These are phyloP conservation scores for Drosophila fungiperda DNA, from an alignment of 2,888 invertebrate genomes.

Conservation along the genomic window DNA sequence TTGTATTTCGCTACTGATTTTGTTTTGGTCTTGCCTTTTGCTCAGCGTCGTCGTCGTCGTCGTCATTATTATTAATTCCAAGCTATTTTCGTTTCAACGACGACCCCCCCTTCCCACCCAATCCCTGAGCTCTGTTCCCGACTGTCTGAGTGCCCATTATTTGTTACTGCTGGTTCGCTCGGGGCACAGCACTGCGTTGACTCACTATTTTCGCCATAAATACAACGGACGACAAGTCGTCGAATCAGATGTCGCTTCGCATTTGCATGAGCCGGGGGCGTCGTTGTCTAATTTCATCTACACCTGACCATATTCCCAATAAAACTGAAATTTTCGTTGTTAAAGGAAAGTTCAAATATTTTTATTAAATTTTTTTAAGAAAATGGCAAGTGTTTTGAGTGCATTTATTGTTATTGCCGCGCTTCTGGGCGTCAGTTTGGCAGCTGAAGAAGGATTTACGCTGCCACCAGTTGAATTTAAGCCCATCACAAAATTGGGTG, in stretches of 20 bases:
- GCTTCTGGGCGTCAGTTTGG: slow-evolving; percentile 29
- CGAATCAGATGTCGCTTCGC: slow-evolving; percentile 63
- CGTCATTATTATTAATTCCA: slow-evolving; percentile 48
- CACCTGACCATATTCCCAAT: slow-evolving; percentile 6
- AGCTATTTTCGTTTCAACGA: slow-evolving; percentile 57
- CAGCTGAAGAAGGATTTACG: slow-evolving; percentile 32
- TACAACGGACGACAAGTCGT: slow-evolving; percentile 51
- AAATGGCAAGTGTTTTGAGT: slow-evolving; percentile 42
- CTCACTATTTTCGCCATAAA: slow-evolving; percentile 70
- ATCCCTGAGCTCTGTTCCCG: slow-evolving; percentile 23
- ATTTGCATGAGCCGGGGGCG: slow-evolving; percentile 59
- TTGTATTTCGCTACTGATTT: slow-evolving; percentile 62
- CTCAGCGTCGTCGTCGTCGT: slow-evolving; percentile 20
- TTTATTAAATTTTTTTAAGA: not conserved
- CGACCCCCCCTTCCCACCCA: slow-evolving; percentile 21
- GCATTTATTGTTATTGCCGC: slow-evolving; percentile 30
- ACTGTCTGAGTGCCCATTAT: slow-evolving; percentile 43
- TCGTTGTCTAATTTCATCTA: slow-evolving; percentile 1
- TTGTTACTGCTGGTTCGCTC: slow-evolving; percentile 40
- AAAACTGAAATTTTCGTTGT: slow-evolving; percentile 37
- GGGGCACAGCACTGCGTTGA: slow-evolving; percentile 31
- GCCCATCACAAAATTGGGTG: slow-evolving; percentile 66
- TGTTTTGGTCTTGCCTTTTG: slow-evolving; percentile 42
- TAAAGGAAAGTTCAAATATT: not conserved
- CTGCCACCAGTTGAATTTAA: slow-evolving; percentile 56